Conservation (phyloP, 2,113 vertebrate species). For the Procavia capensis region DNA sequence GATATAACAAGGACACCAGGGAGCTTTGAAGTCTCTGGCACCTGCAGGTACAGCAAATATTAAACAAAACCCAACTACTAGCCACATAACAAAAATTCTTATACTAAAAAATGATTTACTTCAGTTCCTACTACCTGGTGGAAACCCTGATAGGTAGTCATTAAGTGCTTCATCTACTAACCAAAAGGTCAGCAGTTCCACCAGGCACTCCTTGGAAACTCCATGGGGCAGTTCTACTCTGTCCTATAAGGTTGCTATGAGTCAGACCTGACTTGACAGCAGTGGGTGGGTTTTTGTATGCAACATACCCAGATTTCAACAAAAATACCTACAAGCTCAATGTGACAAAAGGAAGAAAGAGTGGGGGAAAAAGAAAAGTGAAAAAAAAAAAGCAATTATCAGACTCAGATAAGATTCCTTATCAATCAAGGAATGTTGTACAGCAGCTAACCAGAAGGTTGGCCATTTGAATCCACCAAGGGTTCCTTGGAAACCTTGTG, state of each 20-base stretch:
- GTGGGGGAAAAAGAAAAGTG: no score
- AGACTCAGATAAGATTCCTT: not conserved
- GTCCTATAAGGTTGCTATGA: no score
- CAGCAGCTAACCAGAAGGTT: no score
- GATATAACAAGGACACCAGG: not conserved
- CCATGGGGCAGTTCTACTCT: no score
- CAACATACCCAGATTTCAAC: not conserved
- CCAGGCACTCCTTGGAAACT: no score
- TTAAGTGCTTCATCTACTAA: no score
- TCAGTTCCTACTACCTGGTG: not conserved
- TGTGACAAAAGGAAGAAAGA: not conserved
- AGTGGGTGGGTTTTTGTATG: no score
- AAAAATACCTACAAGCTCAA: not conserved
- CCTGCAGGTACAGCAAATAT: not conserved
- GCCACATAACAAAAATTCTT: not conserved
- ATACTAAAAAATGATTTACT: not conserved
- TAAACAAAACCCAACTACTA: not conserved
- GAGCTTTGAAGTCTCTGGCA: not conserved
- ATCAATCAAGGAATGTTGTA: constrained; percentile 1
- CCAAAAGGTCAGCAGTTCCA: no score
- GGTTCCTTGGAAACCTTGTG: no score
- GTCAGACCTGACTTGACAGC: no score
- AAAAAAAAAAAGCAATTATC: not conserved
- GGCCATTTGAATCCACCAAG: no score
- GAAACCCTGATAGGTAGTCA: no score